Conservation (phyloP, 2,888 invertebrate genomes). For the Pterostichus niger region DNA sequence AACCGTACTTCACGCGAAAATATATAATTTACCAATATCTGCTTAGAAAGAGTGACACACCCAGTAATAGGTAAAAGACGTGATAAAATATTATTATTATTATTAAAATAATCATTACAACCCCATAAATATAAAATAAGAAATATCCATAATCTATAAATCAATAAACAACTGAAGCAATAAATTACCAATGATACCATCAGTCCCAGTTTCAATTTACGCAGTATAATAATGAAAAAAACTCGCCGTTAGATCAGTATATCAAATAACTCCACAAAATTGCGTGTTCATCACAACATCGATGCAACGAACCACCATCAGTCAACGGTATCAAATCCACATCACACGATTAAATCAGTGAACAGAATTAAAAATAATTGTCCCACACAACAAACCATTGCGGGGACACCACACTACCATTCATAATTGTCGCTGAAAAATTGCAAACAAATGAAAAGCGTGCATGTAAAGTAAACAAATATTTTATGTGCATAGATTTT, state of each 20-base stretch:
- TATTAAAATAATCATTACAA: no score
- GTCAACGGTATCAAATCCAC: slow-evolving; percentile 7
- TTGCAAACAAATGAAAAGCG: not conserved
- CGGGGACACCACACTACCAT: not conserved
- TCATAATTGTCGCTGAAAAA: slow-evolving; percentile 2
- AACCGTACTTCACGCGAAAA: no score
- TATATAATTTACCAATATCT: no score
- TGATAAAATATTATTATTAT: no score
- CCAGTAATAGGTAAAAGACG: no score
- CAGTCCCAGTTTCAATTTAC: not conserved
- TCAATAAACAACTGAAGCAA: no score
- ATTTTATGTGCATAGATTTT: no score
- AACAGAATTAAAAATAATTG: slow-evolving; percentile 11
- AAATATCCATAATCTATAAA: no score
- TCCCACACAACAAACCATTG: not conserved
- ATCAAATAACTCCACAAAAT: not conserved
- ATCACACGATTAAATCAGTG: not conserved
- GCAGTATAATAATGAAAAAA: not conserved
- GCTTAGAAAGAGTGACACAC: no score
- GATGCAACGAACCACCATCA: not conserved
- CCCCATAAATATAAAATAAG: not conserved
- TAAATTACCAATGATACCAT: no score
- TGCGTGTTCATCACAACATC: not conserved
- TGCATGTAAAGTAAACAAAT: no score
- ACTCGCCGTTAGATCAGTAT: not conserved